Evolutionary conservation across 2,113 vertebrate genomes (phyloP), one percentile per base, ranked within the genome.

Genomic region (Hymenochirus boettgeri): DNA sequence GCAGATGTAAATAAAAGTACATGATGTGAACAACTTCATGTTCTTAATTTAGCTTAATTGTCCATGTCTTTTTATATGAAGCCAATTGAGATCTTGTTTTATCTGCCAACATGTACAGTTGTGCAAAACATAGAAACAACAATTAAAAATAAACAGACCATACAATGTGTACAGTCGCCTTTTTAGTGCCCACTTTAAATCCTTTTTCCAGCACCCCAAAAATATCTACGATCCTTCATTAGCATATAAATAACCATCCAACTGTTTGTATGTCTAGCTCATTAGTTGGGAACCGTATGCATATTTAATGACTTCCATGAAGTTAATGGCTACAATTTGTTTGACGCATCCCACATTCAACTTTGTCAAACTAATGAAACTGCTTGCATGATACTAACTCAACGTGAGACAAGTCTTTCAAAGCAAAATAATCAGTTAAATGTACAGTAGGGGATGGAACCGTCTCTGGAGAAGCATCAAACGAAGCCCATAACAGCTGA

Each of bases 11-110:
- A 55, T 57, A 57, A 42, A 57, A 65, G 47, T 46, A 31, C 62
- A 65, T 29, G 52, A 48, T 65, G 62, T 65, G 62, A 65, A 53
- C 62, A 65, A 65, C 62, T 65, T 65, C 52, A 65, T 27, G 56
- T 53, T 57, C 51, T 57, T 65, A 65, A 65, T 65, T 57, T 53
- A 65, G 56, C 53, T 65, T 65, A 65, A 65, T 65, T 57, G 53
- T 33, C 62, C 53, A 57, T 65, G 62, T 57, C 62, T 65, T 65
- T 57, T 65, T 39, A 57, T 52, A 47, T 57, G 62, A 57, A 65
- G 27, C 37, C 53, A 42, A 56, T 56, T 65, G 57, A 57, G 51
- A 48, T 65, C 37, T 65, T 65, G 37, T 48, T 65, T 55, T 47
- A 33, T 17, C 39, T 65, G 62, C 62, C 62, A 48, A 56, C 62